These are phyloP conservation scores for Oryzaephilus surinamensis DNA, from an alignment of 1,140 invertebrate species.

Conservation along the genomic window DNA sequence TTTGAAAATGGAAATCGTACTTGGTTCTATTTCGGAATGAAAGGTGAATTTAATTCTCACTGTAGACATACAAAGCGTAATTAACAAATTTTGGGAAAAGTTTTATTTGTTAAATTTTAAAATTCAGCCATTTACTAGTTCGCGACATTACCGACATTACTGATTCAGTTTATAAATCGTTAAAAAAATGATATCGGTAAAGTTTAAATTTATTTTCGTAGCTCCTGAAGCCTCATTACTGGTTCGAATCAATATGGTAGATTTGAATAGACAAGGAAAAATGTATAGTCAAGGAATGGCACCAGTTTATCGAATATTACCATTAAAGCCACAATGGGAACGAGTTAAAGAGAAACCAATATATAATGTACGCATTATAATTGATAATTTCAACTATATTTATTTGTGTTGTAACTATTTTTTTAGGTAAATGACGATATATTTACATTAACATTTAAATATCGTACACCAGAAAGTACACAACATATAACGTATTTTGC, in stretches of 20 bases:
- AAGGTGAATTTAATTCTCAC: slow-evolving; percentile 27
- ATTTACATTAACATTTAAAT: slow-evolving; percentile 73
- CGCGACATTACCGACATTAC: too few relatives aligned
- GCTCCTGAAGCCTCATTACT: slow-evolving; percentile 16
- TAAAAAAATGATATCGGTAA: too few relatives aligned
- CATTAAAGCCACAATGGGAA: slow-evolving; percentile 67
- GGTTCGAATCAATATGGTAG: slow-evolving; percentile 75
- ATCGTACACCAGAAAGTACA: slow-evolving; percentile 59
- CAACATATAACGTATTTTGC: slow-evolving; percentile 76
- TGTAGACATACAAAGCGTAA: too few relatives aligned
- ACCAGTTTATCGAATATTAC: slow-evolving; percentile 62
- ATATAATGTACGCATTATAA: slow-evolving; percentile 40
- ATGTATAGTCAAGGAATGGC: slow-evolving; percentile 87
- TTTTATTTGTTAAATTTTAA: too few relatives aligned
- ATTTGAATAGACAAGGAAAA: slow-evolving; percentile 81
- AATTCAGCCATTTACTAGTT: too few relatives aligned
- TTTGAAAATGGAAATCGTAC: slow-evolving; percentile 86
- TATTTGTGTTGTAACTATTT: not conserved
- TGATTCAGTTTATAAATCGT: too few relatives aligned
- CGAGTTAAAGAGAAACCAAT: slow-evolving; percentile 62
- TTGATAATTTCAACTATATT: slow-evolving; percentile 1
- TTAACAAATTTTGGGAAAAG: too few relatives aligned
- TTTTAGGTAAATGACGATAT: slow-evolving; percentile 56
- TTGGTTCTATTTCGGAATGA: slow-evolving; percentile 90
- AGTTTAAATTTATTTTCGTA: too few relatives aligned